Percentiles rank a stretch among this genome's conserved stretches.
phyloP scores from a whole-genome alignment of 2,888 invertebrate species.

The Lithophane semibrunnea region DNA sequence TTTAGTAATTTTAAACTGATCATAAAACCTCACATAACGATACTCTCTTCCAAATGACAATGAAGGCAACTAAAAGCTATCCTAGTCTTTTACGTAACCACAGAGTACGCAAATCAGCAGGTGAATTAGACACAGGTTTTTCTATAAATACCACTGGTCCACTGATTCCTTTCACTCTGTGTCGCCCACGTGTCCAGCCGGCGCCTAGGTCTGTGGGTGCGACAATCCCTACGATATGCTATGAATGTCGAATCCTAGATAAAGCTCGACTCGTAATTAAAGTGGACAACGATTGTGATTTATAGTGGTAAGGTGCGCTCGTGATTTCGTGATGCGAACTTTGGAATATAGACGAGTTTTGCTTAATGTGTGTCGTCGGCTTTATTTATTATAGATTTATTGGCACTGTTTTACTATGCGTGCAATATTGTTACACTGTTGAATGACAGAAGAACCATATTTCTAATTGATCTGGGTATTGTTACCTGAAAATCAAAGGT shows the following conservation, averaged over 20 bases:
- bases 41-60: constrained; percentile 9
- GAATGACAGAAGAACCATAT: not conserved
- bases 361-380: constrained; percentile 35
- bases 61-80: not conserved
- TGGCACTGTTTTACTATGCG: constrained; percentile 2
- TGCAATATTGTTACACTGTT: not conserved
- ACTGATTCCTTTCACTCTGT: constrained; percentile 74
- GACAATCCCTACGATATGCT: constrained; percentile 74
- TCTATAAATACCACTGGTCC: constrained; percentile 68
- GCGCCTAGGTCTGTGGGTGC: constrained; percentile 77
- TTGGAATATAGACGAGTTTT: constrained; percentile 41
- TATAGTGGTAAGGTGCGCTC: constrained; percentile 64
- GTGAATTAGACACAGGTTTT: constrained; percentile 74
- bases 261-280: constrained; percentile 73
- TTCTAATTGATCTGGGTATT: not conserved
- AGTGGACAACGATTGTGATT: constrained; percentile 73
- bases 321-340: constrained; percentile 63
- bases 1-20: constrained; percentile 28
- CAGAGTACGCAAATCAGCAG: constrained; percentile 50
- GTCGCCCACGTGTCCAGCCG: constrained; percentile 75
- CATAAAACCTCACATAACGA: constrained; percentile 33
- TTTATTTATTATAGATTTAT: constrained; percentile 56
- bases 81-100: constrained; percentile 30
- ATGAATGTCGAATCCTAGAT: constrained; percentile 73
- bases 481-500: not conserved